Base-by-base conservation (phyloP, 2,797 vertebrate genomes). In the Kryptolebias ocellatus region DNA sequence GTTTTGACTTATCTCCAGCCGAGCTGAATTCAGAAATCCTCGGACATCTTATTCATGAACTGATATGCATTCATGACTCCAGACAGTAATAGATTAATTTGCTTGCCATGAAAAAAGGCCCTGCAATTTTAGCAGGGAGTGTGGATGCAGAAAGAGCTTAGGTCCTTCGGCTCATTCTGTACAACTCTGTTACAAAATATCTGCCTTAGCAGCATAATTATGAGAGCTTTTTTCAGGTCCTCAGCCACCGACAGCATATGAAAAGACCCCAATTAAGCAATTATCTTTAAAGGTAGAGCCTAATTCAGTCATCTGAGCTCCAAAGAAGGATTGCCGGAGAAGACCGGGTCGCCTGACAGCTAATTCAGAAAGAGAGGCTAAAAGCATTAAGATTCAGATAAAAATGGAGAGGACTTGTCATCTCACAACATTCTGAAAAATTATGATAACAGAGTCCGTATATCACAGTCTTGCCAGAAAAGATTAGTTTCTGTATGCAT, bases 221-320 rank as follows among this genome's bases (percentile, higher is more conserved):
- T 93, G 91, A 90, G 77, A 88, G 80, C 88, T 83, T 88, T 92
- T 92, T 84, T 78, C 62, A 57, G 83, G 83, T 82, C 84, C 87
- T 90, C 91, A 67, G 76, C 87, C 60, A 55, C 70, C 81, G 91
- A 91, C 91, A 90, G 91, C 84, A 72, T 81, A 89, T 92, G 85
- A 93, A 92, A 93, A 91, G 90, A 83, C 83, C 65, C 87, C 90
- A 93, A 94, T 94, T 93, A 94, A 90, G 91, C 86, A 93, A 94
- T 94, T 94, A 93, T 93, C 89, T 92, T 81, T 92, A 89, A 91
- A 93, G 90, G 89, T 91, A 85, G 89, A 79, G 85, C 74, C 83
- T 91, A 91, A 92, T 92, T 88, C 90, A 90, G 89, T 92, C 90
- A 91, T 90, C 89, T 78, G 86, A 89, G 90, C 89, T 76, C 70